Conservation (phyloP, 2,797 vertebrate genomes). For the Galaxias olidus region DNA sequence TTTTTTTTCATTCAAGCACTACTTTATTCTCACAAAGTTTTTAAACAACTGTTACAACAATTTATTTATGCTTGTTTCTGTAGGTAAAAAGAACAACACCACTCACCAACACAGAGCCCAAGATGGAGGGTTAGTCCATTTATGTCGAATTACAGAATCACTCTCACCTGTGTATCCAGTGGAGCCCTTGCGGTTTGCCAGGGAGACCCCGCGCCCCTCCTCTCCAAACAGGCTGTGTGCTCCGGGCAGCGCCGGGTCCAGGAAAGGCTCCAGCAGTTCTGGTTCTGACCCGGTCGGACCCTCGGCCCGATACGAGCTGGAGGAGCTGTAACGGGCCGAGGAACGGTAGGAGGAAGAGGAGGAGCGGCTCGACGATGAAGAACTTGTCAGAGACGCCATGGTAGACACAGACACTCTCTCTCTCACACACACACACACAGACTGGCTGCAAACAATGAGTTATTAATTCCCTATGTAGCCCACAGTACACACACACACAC, state of each 20-base stretch:
- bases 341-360: slow-evolving; percentile 63
- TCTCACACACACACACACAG: slow-evolving; percentile 12
- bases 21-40: too few relatives aligned
- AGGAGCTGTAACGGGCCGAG: slow-evolving; percentile 66
- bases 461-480: too few relatives aligned
- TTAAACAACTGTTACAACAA: too few relatives aligned
- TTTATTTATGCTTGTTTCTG: too few relatives aligned
- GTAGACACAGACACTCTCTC: neutral
- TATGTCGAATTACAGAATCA: too few relatives aligned
- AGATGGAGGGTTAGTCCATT: too few relatives aligned
- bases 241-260: slow-evolving; percentile 44
- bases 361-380: slow-evolving; percentile 68
- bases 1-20: too few relatives aligned
- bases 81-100: too few relatives aligned
- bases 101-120: too few relatives aligned
- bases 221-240: slow-evolving; percentile 58
- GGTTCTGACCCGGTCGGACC: slow-evolving; percentile 48
- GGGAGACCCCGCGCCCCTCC: slow-evolving; percentile 43
- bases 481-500: too few relatives aligned
- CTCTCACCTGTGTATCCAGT: slow-evolving; percentile 56
- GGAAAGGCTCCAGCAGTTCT: slow-evolving; percentile 62
- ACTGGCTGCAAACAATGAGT: too few relatives aligned
- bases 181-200: slow-evolving; percentile 49
- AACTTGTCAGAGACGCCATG: slow-evolving; percentile 62
- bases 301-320: slow-evolving; percentile 64